These are phyloP conservation scores for Fistularia tabacaria DNA, from an alignment of 2,797 vertebrate species.

Conservation along the genomic window DNA sequence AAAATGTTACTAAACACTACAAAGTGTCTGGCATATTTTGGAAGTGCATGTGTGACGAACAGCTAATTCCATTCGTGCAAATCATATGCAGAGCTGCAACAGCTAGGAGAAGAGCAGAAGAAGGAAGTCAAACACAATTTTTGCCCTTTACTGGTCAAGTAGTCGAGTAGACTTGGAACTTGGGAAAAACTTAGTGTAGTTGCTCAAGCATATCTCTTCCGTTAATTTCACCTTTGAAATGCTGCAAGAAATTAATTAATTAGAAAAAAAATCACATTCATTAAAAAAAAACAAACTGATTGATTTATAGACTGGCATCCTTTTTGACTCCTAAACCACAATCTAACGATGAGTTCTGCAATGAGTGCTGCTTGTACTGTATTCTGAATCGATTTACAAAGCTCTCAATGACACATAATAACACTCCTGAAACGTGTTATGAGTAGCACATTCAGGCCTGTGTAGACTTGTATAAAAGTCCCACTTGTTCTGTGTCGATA, in stretches of 20 bases:
- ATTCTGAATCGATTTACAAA: conserved; percentile 17
- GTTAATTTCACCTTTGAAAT: neutral
- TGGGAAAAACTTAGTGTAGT: too few relatives aligned
- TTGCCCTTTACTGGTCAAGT: too few relatives aligned
- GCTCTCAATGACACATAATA: conserved; percentile 41
- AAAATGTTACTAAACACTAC: too few relatives aligned
- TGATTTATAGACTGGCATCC: conserved; percentile 19
- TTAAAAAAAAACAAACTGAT: conserved; percentile 19
- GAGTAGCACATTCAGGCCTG: conserved; percentile 58
- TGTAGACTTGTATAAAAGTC: conserved; percentile 55
- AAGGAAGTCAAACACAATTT: too few relatives aligned
- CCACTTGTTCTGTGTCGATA: conserved; percentile 55
- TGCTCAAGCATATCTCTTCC: neutral
- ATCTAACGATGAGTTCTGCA: conserved; percentile 9
- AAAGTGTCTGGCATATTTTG: too few relatives aligned
- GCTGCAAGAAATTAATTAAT: neutral
- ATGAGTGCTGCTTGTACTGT: conserved; percentile 19
- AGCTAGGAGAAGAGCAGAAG: too few relatives aligned
- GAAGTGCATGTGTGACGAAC: too few relatives aligned
- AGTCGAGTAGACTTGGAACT: too few relatives aligned
- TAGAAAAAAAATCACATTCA: neutral
- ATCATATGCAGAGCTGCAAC: too few relatives aligned
- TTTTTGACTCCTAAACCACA: conserved; percentile 14
- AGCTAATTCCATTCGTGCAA: too few relatives aligned
- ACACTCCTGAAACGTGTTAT: conserved; percentile 51